Conservation (phyloP, 2,888 invertebrate genomes). For the Polyploca ridens region DNA sequence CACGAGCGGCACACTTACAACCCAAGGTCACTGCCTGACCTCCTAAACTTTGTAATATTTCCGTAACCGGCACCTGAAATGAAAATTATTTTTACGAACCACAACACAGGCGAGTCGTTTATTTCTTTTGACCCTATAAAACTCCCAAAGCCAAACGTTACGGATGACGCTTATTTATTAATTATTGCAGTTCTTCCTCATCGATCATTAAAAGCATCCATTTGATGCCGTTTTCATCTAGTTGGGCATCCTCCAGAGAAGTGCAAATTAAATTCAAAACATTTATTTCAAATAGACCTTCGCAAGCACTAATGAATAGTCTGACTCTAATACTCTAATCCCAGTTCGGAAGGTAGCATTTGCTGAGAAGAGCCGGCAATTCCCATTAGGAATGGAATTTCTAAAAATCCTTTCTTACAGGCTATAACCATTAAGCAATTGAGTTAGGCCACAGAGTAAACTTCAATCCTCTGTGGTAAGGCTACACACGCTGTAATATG, state of each 20-base stretch:
- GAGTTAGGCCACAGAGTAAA: too few relatives aligned
- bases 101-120: neutral
- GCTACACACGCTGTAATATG: too few relatives aligned
- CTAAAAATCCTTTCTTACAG: too few relatives aligned
- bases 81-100: neutral
- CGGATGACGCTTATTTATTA: neutral
- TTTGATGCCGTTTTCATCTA: neutral
- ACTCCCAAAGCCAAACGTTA: neutral
- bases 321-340: too few relatives aligned
- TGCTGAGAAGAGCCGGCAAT: too few relatives aligned
- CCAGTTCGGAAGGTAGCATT: too few relatives aligned
- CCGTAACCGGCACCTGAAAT: slow-evolving; percentile 58
- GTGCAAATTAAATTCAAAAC: too few relatives aligned
- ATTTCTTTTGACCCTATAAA: neutral
- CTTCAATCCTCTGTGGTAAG: too few relatives aligned
- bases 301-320: too few relatives aligned
- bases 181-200: neutral
- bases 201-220: neutral
- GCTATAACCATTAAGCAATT: too few relatives aligned
- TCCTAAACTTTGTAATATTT: slow-evolving; percentile 69
- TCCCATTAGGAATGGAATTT: too few relatives aligned
- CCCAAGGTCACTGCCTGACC: slow-evolving; percentile 81
- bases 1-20: slow-evolving; percentile 80
- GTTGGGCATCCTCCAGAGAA: neutral
- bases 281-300: too few relatives aligned